Conservation (phyloP, 37 sponge, comb jelly and placozoan species). For the Amphimedon queenslandica region DNA sequence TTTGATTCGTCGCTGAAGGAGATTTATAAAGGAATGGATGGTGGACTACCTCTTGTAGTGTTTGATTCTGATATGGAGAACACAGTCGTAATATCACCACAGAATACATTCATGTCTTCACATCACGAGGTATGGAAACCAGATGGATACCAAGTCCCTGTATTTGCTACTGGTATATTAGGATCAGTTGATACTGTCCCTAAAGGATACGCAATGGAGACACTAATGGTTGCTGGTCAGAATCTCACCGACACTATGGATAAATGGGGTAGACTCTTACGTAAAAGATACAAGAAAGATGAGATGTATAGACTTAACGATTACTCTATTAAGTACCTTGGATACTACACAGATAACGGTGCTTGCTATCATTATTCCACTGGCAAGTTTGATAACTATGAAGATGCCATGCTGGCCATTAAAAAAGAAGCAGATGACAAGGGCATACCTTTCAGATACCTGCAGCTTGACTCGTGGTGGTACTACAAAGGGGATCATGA, state of each 20-base stretch:
- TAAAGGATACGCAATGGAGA: slow-evolving; percentile 20
- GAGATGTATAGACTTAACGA: slow-evolving; percentile 32
- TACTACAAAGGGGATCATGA: too few species aligned
- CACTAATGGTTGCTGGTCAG: slow-evolving; percentile 58
- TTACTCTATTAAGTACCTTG: too few species aligned
- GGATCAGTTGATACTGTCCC: too few species aligned
- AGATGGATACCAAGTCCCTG: too few species aligned
- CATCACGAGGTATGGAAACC: not conserved
- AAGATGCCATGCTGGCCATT: slow-evolving; percentile 6
- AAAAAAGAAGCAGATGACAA: slow-evolving; percentile 6
- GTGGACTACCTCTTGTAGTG: slow-evolving; percentile 62
- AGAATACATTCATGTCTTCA: too few species aligned
- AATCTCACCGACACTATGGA: too few species aligned
- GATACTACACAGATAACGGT: slow-evolving; percentile 16
- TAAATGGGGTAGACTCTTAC: slow-evolving; percentile 51
- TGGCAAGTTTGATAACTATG: slow-evolving; percentile 10
- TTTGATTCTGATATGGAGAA: slow-evolving; percentile 43
- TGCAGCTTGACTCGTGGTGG: slow-evolving; percentile 27
- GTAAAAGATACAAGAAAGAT: slow-evolving; percentile 27
- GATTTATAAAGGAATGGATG: too few species aligned
- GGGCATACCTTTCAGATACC: slow-evolving; percentile 10
- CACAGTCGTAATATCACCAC: too few species aligned
- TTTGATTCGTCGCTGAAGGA: too few species aligned
- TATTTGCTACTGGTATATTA: not conserved
- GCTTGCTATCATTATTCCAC: slow-evolving; percentile 13